Base-by-base conservation (phyloP, 2,888 invertebrate genomes). In the Sphinx pinastri region DNA sequence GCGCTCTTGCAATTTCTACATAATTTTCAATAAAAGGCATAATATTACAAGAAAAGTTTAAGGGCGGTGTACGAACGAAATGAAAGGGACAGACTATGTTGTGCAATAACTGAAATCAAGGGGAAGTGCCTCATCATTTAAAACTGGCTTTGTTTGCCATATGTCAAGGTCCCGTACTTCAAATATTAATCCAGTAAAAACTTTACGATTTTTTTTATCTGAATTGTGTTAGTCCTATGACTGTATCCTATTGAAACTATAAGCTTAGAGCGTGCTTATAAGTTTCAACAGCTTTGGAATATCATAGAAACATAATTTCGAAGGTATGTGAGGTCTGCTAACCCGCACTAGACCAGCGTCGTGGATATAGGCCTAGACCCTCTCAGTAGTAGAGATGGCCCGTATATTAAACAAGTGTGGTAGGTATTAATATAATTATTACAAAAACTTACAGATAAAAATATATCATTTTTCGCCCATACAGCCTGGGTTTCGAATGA, bases 1-100 rank as follows among this genome's bases (percentile, higher is more conserved):
- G 19, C 49, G 11, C 4, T 19, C 19, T 63, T 47, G 60, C 63
- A 63, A 47, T 63, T 63, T 63, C 19, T 63, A 63, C 63, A 63
- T 63, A 49, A 63, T 63, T 19, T 49, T 13, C 19, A 49, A 19
- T 47, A 55, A 19, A 11, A 55, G 55, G 5, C 38, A 38, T 38
- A 38, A 7, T 4, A 63, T 49, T 49, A 49, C 19, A 19, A 19
- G 63, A 63, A 49, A 63, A 49, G 49, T 49, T 45, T 45, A 63
- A 63, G 60, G 60, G 60, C 60, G 60, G 3, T 16, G 63, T 8
- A 16, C 13, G 19, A 49, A 13, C 12, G 19, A 63, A 19, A 49
- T 13, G 19, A 49, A 63, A 6, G 7, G 7, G 13, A 49, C 19
- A 19, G 7, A 63, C 8, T 16, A 10, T 47, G 11, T 63, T 49